phyloP scores from a whole-genome alignment of 2,113 vertebrate species.

The Diphyllodes magnificus region DNA sequence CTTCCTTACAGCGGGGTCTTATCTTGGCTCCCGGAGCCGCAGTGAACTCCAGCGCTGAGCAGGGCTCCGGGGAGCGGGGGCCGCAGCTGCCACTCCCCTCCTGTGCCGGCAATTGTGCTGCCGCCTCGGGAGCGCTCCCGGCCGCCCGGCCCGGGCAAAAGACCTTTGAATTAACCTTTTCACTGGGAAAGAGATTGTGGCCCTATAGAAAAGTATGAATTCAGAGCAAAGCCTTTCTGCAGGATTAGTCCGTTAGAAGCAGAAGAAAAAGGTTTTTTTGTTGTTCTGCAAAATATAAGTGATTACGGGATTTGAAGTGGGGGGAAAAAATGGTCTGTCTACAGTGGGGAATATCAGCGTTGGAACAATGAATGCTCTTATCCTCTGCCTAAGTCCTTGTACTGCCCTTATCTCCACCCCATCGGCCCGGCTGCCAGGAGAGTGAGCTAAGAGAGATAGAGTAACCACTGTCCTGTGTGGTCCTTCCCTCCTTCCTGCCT shows the following conservation, averaged over 20 bases:
- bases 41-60: not conserved
- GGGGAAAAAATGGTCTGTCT: not conserved
- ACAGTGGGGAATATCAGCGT: not conserved
- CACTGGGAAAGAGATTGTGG: not conserved
- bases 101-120: not conserved
- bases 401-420: slow-evolving; percentile 10
- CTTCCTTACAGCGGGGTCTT: not conserved
- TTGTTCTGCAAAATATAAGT: slow-evolving; percentile 28
- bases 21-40: not conserved
- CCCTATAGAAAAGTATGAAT: slow-evolving; percentile 50
- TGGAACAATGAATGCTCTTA: slow-evolving; percentile 11
- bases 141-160: not conserved
- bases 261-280: slow-evolving; percentile 44
- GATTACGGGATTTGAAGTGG: slow-evolving; percentile 14
- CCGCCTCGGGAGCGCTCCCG: not conserved
- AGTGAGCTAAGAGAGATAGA: not conserved
- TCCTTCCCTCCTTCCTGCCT: not conserved
- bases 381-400: not conserved
- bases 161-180: slow-evolving; percentile 34
- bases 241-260: slow-evolving; percentile 26
- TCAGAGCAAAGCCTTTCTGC: slow-evolving; percentile 39
- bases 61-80: not conserved
- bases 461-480: slow-evolving; percentile 35
- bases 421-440: not conserved
- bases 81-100: slow-evolving; percentile 19